Percentiles rank a stretch among this genome's conserved stretches.
phyloP scores from a whole-genome alignment of 2,888 invertebrate species.

The Drosophila longiperda region DNA sequence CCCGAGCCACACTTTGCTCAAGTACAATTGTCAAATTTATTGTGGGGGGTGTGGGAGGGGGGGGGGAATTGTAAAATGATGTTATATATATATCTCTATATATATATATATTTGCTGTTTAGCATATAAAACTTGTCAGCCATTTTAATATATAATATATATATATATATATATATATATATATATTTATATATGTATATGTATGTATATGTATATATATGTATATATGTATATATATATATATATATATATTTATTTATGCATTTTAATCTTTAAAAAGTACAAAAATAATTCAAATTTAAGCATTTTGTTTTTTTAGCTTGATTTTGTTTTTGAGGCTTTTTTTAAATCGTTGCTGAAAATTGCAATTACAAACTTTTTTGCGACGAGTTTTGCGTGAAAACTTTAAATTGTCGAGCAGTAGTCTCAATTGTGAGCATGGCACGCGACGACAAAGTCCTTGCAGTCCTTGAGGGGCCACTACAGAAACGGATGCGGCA shows the following conservation, averaged over 20 bases:
- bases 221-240: neutral
- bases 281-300: neutral
- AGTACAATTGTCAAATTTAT: neutral
- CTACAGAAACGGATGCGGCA: neutral
- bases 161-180: neutral
- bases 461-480: neutral
- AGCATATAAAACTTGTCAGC: too few relatives aligned
- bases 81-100: too few relatives aligned
- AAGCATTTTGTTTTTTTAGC: neutral
- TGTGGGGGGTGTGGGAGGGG: too few relatives aligned
- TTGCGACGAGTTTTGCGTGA: neutral
- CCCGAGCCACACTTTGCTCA: slow-evolving; percentile 10
- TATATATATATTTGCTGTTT: too few relatives aligned
- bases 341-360: neutral
- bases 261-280: neutral
- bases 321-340: neutral
- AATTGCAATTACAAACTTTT: slow-evolving; percentile 49
- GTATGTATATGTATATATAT: neutral
- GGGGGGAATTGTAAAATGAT: neutral
- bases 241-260: neutral
- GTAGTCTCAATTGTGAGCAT: slow-evolving; percentile 31
- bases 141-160: neutral
- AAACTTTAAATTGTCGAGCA: slow-evolving; percentile 32
- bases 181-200: neutral
- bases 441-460: slow-evolving; percentile 48